Evolutionary conservation across 2,797 vertebrate genomes (phyloP).

Genomic region (Lagodon rhomboides): DNA sequence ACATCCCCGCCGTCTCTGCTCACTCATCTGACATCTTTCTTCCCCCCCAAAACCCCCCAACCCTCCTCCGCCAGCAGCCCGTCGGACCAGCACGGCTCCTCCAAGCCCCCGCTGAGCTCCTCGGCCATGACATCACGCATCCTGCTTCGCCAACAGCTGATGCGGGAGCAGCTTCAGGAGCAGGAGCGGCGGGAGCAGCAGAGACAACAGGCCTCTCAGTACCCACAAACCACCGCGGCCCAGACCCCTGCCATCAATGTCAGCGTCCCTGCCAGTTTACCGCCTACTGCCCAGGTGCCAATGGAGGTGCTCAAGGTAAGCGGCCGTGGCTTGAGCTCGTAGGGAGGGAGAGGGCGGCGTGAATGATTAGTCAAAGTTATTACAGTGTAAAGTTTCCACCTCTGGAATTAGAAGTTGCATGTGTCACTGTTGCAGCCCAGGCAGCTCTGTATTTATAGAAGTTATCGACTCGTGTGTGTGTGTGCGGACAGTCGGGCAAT

Average conservation of each 20-base stretch:
- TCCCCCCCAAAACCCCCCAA: constrained; percentile 39
- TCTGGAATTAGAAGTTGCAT: constrained; percentile 67
- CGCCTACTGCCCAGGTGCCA: constrained; percentile 92
- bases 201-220: constrained; percentile 90
- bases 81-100: constrained; percentile 91
- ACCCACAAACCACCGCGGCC: constrained; percentile 88
- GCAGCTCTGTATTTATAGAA: constrained; percentile 72
- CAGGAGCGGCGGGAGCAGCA: constrained; percentile 96
- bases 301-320: constrained; percentile 98
- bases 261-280: constrained; percentile 86
- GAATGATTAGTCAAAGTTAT: constrained; percentile 40
- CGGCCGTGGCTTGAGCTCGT: neutral
- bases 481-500: constrained; percentile 68
- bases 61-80: constrained; percentile 84
- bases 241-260: constrained; percentile 98
- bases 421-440: constrained; percentile 69
- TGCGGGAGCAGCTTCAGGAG: constrained; percentile 99
- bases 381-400: constrained; percentile 70
- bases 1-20: constrained; percentile 10
- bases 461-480: constrained; percentile 55
- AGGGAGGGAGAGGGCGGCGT: neutral
- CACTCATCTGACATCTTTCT: constrained; percentile 28
- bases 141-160: constrained; percentile 98
- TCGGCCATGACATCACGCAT: constrained; percentile 96
- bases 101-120: constrained; percentile 96